Base-by-base conservation (phyloP, 53 echinoderm and acorn worm genomes). In the Pentamera pediparva region DNA sequence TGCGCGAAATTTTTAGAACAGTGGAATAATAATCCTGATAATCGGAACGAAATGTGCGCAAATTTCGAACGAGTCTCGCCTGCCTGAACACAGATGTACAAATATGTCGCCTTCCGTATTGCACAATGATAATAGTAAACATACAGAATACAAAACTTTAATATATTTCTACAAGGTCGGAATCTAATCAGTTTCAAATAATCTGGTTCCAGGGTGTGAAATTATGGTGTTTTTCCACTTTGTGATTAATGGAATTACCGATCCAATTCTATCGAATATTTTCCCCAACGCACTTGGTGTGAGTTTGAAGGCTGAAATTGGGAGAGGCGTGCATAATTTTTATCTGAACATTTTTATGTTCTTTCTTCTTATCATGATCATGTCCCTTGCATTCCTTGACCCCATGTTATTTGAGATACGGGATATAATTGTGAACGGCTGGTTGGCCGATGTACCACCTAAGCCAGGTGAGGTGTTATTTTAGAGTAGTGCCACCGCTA, bases 381-480 rank as follows among this genome's bases (percentile, higher is more conserved):
- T 22, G 67, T 41, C 40, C 32, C 45, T 67, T 40, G 45, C 67
- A 67, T 43, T 67, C 43, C 28, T 67, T 67, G 67, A 67, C 67
- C 67, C 67, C 67, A 40, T 40, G 40, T 24, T 67, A 43, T 61
- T 67, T 67, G 43, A 30, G 41, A 67, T 67, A 43, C 45, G 45
- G 67, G 30, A 30, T 41, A 67, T 67, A 67, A 67, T 67, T 67
- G 67, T 67, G 39, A 41, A 67, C 67, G 67, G 67, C 45, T 67
- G 40, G 67, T 18, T 67, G 67, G 17, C 40, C 45, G 67, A 67
- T 67, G 67, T 67, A 45, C 67, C 40, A 67, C 43, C 38, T 40
- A 43, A 45, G 67, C 67, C 67, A 67, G 67, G 67, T 67, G 67
- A 67, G 67, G 67, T 67, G 67, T 67, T 67, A 67, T 67, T 67